Evolutionary conservation across 2,888 invertebrate genomes (phyloP).

Genomic region (Metalampra italica): DNA sequence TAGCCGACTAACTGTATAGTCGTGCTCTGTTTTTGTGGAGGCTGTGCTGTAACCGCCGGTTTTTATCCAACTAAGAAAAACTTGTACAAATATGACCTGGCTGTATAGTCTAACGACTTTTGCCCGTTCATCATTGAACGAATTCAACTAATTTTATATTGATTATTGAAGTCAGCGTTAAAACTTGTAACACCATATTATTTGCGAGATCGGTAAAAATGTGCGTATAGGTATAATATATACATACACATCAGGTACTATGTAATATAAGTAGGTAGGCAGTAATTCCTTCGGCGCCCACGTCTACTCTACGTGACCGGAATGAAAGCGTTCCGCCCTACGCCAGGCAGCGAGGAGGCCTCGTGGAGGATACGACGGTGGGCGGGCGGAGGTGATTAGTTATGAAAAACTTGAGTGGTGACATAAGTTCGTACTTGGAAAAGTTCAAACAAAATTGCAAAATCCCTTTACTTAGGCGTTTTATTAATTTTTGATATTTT

Average conservation of each 20-base stretch:
- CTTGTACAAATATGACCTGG: no score
- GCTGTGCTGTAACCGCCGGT: no score
- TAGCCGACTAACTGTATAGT: no score
- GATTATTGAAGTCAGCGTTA: neutral
- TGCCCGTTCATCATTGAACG: no score
- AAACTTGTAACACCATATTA: constrained; percentile 3
- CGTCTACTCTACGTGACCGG: constrained; percentile 36
- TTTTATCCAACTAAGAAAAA: no score
- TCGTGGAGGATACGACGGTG: constrained; percentile 14
- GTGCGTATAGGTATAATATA: constrained; percentile 1
- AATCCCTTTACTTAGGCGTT: neutral
- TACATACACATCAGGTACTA: no score
- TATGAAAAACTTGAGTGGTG: constrained; percentile 28
- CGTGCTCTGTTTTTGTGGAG: no score
- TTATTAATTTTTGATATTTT: neutral
- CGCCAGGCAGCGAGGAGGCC: constrained; percentile 5
- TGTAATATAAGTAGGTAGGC: constrained; percentile 4
- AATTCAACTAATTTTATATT: no score
- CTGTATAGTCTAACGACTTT: no score
- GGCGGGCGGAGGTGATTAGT: constrained; percentile 33
- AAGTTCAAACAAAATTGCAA: neutral
- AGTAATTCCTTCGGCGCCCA: constrained; percentile 24
- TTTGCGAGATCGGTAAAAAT: constrained; percentile 1
- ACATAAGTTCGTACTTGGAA: neutral
- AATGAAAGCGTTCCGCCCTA: constrained; percentile 23